A percentile compares a stretch with the other conserved stretches of the same genome.
phyloP scores from a whole-genome alignment of 2,888 invertebrate species.

The Volucella zonaria region DNA sequence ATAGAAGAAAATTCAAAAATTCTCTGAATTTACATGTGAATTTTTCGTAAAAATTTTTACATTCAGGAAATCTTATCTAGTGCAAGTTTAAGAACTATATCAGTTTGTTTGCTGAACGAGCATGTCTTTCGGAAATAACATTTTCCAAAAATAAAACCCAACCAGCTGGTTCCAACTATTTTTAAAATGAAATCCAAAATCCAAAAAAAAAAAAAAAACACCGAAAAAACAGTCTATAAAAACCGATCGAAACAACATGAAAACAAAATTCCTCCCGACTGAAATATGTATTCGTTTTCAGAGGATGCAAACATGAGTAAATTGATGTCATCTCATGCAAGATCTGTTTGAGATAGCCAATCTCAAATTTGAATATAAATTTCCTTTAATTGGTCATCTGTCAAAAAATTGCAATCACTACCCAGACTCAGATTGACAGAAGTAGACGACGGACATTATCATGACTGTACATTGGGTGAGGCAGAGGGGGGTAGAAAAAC shows the following conservation, averaged over 20 bases:
- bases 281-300: too few species aligned
- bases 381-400: constrained; percentile 48
- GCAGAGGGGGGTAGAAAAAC: neutral
- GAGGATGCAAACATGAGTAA: neutral
- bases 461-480: neutral
- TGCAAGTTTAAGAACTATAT: constrained; percentile 35
- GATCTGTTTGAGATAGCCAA: too few species aligned
- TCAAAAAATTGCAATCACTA: constrained; percentile 42
- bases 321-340: constrained; percentile 3
- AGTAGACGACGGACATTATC: constrained; percentile 18
- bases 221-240: too few species aligned
- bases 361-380: constrained; percentile 15
- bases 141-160: constrained; percentile 39
- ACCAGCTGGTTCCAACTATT: constrained; percentile 59
- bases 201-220: too few species aligned
- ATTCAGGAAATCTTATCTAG: constrained; percentile 26
- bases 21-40: constrained; percentile 36
- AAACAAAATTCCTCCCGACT: constrained; percentile 1
- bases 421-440: neutral
- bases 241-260: too few species aligned
- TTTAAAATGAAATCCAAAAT: neutral
- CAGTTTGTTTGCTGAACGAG: constrained; percentile 16
- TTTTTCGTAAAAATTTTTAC: constrained; percentile 32
- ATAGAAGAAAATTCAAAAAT: neutral
- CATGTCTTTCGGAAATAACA: constrained; percentile 23